Conservation (phyloP, 2,113 vertebrate genomes). For the Formicarius rufipectus region DNA sequence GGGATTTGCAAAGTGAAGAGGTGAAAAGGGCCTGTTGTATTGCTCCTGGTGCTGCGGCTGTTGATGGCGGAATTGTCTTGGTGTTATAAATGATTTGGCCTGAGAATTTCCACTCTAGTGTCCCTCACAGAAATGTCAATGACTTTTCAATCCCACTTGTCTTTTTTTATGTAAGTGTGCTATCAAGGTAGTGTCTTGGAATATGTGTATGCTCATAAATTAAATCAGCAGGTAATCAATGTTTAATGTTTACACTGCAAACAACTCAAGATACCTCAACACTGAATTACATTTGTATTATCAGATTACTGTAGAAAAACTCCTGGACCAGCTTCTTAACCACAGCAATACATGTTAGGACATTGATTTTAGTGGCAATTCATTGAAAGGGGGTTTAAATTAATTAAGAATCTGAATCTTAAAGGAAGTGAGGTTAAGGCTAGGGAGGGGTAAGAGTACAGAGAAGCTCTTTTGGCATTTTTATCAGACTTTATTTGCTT, state of each 20-base stretch:
- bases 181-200: constrained; percentile 45
- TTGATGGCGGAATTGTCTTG: neutral
- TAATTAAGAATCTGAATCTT: neutral
- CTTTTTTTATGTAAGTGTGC: constrained; percentile 1
- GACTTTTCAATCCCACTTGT: neutral
- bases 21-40: neutral
- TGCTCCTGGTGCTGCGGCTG: neutral
- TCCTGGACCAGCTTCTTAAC: neutral
- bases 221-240: constrained; percentile 68
- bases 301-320: constrained; percentile 28
- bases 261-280: constrained; percentile 57
- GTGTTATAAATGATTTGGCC: neutral
- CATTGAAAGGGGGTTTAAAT: neutral
- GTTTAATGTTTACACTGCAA: constrained; percentile 72
- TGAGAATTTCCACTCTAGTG: neutral
- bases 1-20: neutral
- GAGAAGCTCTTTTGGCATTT: neutral
- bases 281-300: constrained; percentile 59
- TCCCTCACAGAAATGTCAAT: constrained; percentile 27
- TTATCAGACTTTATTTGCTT: neutral
- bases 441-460: neutral
- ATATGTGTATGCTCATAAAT: constrained; percentile 64
- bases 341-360: neutral
- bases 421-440: neutral
- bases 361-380: neutral